Base-by-base conservation (phyloP, 2,888 invertebrate species). In the Polyommatus icarus region DNA sequence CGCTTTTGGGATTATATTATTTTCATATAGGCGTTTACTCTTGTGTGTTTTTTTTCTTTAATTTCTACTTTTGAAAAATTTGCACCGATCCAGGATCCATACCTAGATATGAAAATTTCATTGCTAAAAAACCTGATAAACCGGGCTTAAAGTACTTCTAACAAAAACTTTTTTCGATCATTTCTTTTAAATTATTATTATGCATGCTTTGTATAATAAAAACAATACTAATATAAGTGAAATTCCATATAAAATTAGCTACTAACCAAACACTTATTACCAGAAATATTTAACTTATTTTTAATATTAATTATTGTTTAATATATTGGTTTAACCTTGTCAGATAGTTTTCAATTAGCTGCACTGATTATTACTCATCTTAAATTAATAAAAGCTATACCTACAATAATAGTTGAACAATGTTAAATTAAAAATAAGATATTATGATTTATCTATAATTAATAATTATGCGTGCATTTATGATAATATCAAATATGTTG, bases 331-430 rank as follows among this genome's bases (percentile, higher is more conserved):
- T 54, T 54, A 18, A 54, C 54, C 54, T 54, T 54, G 8, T 59
- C 59, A 1, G 20, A 59, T 59, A 20, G 15, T 59, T 20, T 59
- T 59, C 59, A 59, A 59, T 59, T 59, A 67, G 10, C 15, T 67
- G 29, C 29, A 67, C 67, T 67, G 67, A 67, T 67, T 29, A 32
- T n/a, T n/a, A n/a, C n/a, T n/a, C n/a, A n/a, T n/a, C n/a, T n/a
- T n/a, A n/a, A n/a, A n/a, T n/a, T 67, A 15, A 67, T 67, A 67
- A 67, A 24, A 67, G 12, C 12, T 20, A 3, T 59, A 24, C 24
- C 59, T 1, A 59, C 2, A 67, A 15, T 67, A 67, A 24, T 24
- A n/a, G 8, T 15, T 67, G 3, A 67, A 29, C 67, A 67, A 67
- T 32, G 67, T 29, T 6, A 67, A 3, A 61, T 61, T 67, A 67